Conservation (phyloP, 2,797 vertebrate species). For the Characodon lateralis region DNA sequence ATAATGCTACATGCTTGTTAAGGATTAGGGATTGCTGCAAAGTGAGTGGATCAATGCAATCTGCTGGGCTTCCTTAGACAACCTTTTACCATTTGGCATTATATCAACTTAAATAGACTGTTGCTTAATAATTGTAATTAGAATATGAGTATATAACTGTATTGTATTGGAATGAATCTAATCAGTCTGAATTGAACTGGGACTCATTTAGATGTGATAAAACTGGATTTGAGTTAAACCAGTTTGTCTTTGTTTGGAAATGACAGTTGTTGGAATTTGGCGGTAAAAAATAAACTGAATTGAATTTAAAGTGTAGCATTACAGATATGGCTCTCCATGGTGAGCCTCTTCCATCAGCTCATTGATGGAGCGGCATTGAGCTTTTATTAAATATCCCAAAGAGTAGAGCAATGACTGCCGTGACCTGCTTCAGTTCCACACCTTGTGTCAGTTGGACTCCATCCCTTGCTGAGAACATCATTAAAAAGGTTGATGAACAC, state of each 20-base stretch:
- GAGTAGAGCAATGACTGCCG: background rate
- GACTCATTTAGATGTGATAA: too few species aligned
- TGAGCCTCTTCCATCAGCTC: background rate
- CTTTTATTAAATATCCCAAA: background rate
- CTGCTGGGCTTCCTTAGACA: background rate
- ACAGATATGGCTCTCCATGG: background rate
- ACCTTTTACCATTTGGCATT: too few species aligned
- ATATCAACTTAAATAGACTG: background rate
- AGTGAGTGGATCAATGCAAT: background rate
- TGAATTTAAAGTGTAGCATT: background rate
- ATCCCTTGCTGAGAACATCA: background rate
- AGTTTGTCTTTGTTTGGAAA: background rate
- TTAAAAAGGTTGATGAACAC: background rate
- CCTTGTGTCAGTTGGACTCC: background rate
- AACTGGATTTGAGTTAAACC: too few species aligned
- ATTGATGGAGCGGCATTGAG: background rate
- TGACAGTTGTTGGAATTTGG: background rate
- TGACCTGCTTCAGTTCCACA: background rate
- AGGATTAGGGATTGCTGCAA: background rate
- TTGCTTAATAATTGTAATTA: background rate
- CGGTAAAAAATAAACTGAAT: background rate
- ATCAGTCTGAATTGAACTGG: background rate
- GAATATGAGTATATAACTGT: background rate
- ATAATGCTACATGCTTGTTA: background rate
- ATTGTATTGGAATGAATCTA: background rate